Base-by-base conservation (phyloP, 2,797 vertebrate species). In the Sebastolobus altivelis region DNA sequence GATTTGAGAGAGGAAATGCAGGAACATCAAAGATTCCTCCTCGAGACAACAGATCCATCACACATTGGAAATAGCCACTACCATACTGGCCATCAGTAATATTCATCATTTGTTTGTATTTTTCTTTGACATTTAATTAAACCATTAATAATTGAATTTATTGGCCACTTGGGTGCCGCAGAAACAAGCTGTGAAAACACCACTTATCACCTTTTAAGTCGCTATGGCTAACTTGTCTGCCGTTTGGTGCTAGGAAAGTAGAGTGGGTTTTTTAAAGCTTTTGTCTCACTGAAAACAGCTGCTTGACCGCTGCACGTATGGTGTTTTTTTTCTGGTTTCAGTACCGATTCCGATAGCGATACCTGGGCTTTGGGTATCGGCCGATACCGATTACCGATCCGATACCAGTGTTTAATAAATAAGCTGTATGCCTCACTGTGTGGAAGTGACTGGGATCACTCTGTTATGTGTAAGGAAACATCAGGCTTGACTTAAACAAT, bases 1-100 rank as follows among this genome's bases (percentile, higher is more conserved):
- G 63, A 71, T 71, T 55, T 72, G 55, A 82, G 37, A 72, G 54
- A 77, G 73, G 69, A 86, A 75, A 90, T 14, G 37, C 63, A 72
- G 35, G 37, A 66, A 66, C 58, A 76, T 66, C 37, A 35, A 72
- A 74, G 72, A 14, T 63, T 70, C 63, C 29, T 67, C 56, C 35
- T 61, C 4, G 4, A 4, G 27, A 80, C 25, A 77, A 70, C 61
- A 27, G 52, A 72, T 61, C 16, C 60, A 62, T 16, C 31, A 10
- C 69, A 59, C 43, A 60, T 7, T 82, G 22, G 68, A 75, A 67
- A 68, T 27, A 73, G 37, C 55, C 37, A 31, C 31, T 2, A 54
- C 20, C 58, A n/a, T 27, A 35, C 31, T 25, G 10, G 22, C 70
- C 6, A 62, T 58, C 27, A 31, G 22, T 33, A 2, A 4, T 54